Base-by-base conservation (phyloP, 2,888 invertebrate species). In the Rambutsinella grinnellia region DNA sequence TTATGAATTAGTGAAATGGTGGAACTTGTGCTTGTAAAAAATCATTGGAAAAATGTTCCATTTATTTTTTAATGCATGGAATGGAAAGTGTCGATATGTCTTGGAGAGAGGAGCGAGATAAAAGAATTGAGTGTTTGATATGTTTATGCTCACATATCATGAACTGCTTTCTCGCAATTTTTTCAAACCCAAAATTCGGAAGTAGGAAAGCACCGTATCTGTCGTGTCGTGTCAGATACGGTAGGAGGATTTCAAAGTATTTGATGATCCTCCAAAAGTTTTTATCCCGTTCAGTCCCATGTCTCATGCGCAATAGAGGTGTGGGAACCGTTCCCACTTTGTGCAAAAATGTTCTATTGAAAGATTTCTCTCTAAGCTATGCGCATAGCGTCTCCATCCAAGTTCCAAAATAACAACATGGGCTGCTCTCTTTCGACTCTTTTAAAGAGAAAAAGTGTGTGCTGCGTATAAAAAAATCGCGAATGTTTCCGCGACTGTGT, bases 171-270 rank as follows among this genome's bases (percentile, higher is more conserved):
- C 13, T 36, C 36, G 13, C 36, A 5, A 36, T 36, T 36, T 36
- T 36, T 13, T 8, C 36, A 36, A 36, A 36, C 36, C 36, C 36
- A 36, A 36, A 36, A 36, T 8, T 36, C 5, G 13, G 13, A 36
- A 36, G 13, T 36, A 36, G 47, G 23, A 46, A 61, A 60, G 54
- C 61, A n/a, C 23, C 67, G 58, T 47, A 68, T 68, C 49, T 58
- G 58, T 8, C 36, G 13, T 58, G 58, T 8, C 36, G 13, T 13
- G 36, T 8, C 36, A 36, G 36, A 49, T 58, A 49, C 58, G 49
- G 67, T 68, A 68, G 57, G 58, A 68, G 58, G 58, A 70, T 62
- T 70, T 70, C 23, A 62, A 70, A 70, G 54, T 61, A 69, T 69
- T 60, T 51, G 46, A 60, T 69, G 57, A 57, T 57, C 68, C 60